Conservation (phyloP, 2,113 vertebrate genomes). For the Hippocampus barbouri region DNA sequence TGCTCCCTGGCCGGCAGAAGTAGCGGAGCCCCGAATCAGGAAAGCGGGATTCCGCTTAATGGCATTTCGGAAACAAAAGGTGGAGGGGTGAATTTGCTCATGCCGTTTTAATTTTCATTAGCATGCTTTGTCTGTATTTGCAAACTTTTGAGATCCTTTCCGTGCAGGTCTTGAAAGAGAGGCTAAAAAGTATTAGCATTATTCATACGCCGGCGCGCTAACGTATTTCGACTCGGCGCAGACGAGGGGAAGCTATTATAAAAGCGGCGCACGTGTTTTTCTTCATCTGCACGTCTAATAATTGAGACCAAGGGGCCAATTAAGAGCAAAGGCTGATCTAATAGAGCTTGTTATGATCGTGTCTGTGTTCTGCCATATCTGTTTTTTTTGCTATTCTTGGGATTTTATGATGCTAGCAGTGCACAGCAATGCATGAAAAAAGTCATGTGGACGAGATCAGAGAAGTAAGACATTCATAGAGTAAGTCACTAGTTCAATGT, state of each 20-base stretch:
- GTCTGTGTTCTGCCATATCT: conserved; percentile 3
- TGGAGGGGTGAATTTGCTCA: conserved; percentile 4
- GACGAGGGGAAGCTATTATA: conserved; percentile 19
- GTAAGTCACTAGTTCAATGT: too few relatives aligned
- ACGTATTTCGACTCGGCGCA: conserved; percentile 4
- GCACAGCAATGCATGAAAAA: too few relatives aligned
- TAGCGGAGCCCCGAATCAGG: conserved; percentile 28
- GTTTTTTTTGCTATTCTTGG: too few relatives aligned
- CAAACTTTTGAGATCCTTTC: neutral
- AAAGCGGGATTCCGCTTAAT: conserved; percentile 1
- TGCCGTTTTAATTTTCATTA: conserved; percentile 10
- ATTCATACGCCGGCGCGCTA: neutral
- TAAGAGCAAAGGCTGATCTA: conserved; percentile 16
- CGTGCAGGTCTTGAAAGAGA: neutral
- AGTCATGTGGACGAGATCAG: too few relatives aligned
- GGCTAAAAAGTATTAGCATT: neutral
- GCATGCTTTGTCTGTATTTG: neutral
- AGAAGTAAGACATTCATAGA: too few relatives aligned
- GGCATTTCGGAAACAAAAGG: neutral
- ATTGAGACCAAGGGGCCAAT: neutral
- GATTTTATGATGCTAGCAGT: too few relatives aligned
- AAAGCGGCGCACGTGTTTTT: conserved; percentile 27
- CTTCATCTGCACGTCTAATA: conserved; percentile 29
- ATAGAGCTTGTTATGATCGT: conserved; percentile 11
- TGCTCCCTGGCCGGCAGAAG: conserved; percentile 40